phyloP scores from a whole-genome alignment of 2,113 vertebrate species.

The Rhinoderma darwinii region DNA sequence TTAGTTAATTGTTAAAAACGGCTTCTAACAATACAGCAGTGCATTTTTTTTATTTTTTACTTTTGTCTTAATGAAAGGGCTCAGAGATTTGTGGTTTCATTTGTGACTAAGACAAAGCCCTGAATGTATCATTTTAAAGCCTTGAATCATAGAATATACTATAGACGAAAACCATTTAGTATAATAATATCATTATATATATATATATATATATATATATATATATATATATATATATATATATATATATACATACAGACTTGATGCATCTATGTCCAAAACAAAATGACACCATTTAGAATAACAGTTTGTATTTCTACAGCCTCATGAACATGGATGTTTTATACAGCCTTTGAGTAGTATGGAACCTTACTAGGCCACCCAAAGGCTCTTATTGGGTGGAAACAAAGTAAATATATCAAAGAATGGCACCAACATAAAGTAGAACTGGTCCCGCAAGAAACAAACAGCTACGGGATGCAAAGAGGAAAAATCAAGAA shows the following conservation, averaged over 20 bases:
- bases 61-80: slow-evolving; percentile 13
- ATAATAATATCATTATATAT: not conserved
- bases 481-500: too few species aligned
- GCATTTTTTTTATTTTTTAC: not conserved
- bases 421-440: too few species aligned
- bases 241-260: not conserved
- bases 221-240: not conserved
- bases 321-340: too few species aligned
- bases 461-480: too few species aligned
- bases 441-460: too few species aligned
- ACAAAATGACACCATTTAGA: too few species aligned
- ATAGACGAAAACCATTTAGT: not conserved
- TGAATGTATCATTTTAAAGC: slow-evolving; percentile 5
- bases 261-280: too few species aligned
- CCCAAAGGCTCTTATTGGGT: too few species aligned
- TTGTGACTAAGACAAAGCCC: not conserved
- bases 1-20: slow-evolving; percentile 48
- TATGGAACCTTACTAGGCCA: too few species aligned
- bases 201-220: not conserved
- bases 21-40: slow-evolving; percentile 8
- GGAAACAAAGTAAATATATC: too few species aligned
- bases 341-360: too few species aligned
- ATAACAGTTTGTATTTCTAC: too few species aligned
- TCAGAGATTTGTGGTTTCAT: slow-evolving; percentile 7
- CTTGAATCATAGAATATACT: not conserved